Evolutionary conservation across 2,888 invertebrate species (phyloP).

Genomic region (Nesidiocoris tenuis): DNA sequence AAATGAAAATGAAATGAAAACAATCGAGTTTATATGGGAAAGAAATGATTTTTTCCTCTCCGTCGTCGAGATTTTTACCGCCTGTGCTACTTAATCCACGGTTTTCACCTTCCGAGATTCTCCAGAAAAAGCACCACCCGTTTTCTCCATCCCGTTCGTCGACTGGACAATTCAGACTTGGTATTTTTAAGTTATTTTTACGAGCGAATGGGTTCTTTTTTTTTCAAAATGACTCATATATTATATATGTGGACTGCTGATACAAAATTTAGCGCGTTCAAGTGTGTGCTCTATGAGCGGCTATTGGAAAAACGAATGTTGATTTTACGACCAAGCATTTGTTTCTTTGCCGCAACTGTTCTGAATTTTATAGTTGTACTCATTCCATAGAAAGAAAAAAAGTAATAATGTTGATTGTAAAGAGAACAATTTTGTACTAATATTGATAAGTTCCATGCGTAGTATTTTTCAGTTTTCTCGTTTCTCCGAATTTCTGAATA

Average conservation of each 20-base stretch:
- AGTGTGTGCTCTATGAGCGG: conserved; percentile 25
- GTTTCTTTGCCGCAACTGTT: conserved; percentile 5
- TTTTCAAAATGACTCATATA: no score
- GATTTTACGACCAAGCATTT: conserved; percentile 3
- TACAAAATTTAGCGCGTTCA: conserved; percentile 7
- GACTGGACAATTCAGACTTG: background rate
- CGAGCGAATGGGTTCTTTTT: conserved; percentile 13
- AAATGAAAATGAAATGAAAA: no score
- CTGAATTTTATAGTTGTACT: conserved; percentile 31
- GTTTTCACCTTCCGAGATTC: no score
- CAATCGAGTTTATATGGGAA: no score
- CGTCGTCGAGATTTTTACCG: no score
- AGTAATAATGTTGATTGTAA: conserved; percentile 28
- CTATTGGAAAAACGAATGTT: conserved; percentile 1
- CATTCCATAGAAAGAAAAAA: conserved; percentile 44
- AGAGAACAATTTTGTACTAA: conserved; percentile 36
- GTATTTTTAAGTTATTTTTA: conserved; percentile 15
- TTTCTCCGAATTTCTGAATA: background rate
- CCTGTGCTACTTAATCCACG: no score
- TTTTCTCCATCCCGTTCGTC: background rate
- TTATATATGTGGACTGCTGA: conserved; percentile 11
- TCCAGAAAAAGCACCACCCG: background rate
- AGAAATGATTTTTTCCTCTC: no score
- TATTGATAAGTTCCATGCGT: conserved; percentile 45
- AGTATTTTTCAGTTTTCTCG: conserved; percentile 37